These are phyloP conservation scores for Alces alces DNA, from an alignment of 2,113 vertebrate genomes.

Conservation along the genomic window DNA sequence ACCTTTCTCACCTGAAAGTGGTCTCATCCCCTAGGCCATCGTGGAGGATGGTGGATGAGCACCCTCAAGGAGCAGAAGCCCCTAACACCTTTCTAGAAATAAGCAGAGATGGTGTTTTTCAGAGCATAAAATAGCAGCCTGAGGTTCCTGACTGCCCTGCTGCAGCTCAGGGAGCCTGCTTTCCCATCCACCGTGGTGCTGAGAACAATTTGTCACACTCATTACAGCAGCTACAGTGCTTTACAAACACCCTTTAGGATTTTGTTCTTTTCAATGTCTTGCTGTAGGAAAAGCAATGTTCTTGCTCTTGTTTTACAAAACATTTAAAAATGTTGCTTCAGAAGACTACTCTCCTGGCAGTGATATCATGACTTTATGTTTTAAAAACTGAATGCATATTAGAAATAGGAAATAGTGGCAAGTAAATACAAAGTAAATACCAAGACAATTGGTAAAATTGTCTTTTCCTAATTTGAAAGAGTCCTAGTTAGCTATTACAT, in stretches of 20 bases:
- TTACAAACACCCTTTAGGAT: not conserved
- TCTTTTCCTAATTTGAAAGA: not conserved
- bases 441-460: not conserved
- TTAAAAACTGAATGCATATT: not conserved
- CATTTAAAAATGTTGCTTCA: not conserved
- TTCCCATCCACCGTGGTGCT: rapidly evolving
- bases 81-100: not conserved
- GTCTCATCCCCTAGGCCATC: not conserved
- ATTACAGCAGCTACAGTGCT: not conserved
- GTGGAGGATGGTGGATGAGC: not conserved
- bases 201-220: not conserved
- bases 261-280: not conserved
- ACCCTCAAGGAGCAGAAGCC: not conserved
- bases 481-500: rapidly evolving
- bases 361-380: not conserved
- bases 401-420: not conserved
- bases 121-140: not conserved
- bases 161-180: not conserved
- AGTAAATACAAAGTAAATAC: too few relatives aligned
- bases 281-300: not conserved
- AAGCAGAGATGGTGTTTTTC: not conserved
- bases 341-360: not conserved
- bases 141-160: not conserved
- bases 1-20: not conserved
- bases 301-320: not conserved